phyloP scores from a whole-genome alignment of 2,888 invertebrate species.

The Bombyx huttoni region DNA sequence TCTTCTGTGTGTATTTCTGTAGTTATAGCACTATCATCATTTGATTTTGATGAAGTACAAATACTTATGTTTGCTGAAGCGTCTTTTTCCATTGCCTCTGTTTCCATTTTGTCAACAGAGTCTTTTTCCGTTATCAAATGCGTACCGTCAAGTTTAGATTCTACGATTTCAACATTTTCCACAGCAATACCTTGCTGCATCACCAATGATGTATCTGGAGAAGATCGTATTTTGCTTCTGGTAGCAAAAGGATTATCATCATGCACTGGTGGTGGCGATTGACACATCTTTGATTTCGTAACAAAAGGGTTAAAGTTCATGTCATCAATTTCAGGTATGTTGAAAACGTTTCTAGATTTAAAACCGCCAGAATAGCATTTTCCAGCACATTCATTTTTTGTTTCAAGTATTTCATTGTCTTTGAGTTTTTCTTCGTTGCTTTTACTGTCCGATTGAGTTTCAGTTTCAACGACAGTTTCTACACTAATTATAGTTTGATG shows the following conservation, averaged over 20 bases:
- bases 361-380: slow-evolving; percentile 28
- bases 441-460: background rate
- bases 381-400: slow-evolving; percentile 16
- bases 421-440: background rate
- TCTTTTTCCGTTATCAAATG: slow-evolving; percentile 4
- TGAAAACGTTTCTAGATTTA: slow-evolving; percentile 42
- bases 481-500: background rate
- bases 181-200: slow-evolving; percentile 3
- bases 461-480: background rate
- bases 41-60: slow-evolving; percentile 29
- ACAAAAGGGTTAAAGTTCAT: slow-evolving; percentile 45
- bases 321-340: slow-evolving; percentile 52
- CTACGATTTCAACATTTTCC: slow-evolving; percentile 3
- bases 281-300: slow-evolving; percentile 38
- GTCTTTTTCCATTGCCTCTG: slow-evolving; percentile 23
- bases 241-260: slow-evolving; percentile 18
- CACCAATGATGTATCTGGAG: slow-evolving; percentile 12
- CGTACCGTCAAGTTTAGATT: background rate
- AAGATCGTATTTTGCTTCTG: slow-evolving; percentile 15
- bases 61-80: slow-evolving; percentile 21
- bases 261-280: slow-evolving; percentile 22
- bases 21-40: slow-evolving; percentile 32
- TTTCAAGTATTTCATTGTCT: background rate
- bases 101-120: slow-evolving; percentile 17
- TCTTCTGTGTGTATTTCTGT: slow-evolving; percentile 52